Base-by-base conservation (phyloP, 92 coral and sea anemone species). In the Pocillopora grandis region DNA sequence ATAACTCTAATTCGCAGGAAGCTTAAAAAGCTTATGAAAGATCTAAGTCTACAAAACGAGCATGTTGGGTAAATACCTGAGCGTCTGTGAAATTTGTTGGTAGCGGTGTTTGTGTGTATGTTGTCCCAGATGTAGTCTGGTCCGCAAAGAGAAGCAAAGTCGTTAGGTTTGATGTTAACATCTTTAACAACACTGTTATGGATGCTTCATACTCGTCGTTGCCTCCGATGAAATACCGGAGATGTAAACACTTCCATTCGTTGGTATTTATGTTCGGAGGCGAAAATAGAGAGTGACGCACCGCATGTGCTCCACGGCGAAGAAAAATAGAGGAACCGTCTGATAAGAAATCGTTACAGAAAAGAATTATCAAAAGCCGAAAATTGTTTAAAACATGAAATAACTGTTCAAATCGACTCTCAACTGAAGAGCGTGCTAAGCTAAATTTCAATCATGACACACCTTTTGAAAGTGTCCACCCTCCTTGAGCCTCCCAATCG, bases 171-270 rank as follows among this genome's bases (percentile, higher is more conserved):
- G 31, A 19, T 5, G 31, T 23, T 19, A 12, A 10, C 52, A 9
- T 49, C 62, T 60, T 48, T 10, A 73, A 23, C 10, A 19, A 9
- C 62, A 73, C 35, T 33, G 12, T 73, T 1, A 73, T n/a, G 27
- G 77, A 73, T 0, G 62, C 14, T 19, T 13, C 20, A 48, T 73
- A 8, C 62, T 31, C 11, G 58, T 73, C 62, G 17, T 10, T 23
- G 17, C 31, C 77, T 1, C 72, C 20, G 65, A 87, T 87, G 76
- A 55, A 61, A 60, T 81, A 82, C 87, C 87, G 76, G 71, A 87
- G 73, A 71, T 76, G 82, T 23, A 87, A 16, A 58, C 90, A 87
- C 74, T 82, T 87, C 90, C 90, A 87, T 56, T 82, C 72, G 60
- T 75, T 76, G 21, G 18, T 16, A 70, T 87, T 87, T 52, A 87